These are phyloP conservation scores for Chymomyza costata DNA, from an alignment of 1,140 invertebrate genomes.

Conservation along the genomic window DNA sequence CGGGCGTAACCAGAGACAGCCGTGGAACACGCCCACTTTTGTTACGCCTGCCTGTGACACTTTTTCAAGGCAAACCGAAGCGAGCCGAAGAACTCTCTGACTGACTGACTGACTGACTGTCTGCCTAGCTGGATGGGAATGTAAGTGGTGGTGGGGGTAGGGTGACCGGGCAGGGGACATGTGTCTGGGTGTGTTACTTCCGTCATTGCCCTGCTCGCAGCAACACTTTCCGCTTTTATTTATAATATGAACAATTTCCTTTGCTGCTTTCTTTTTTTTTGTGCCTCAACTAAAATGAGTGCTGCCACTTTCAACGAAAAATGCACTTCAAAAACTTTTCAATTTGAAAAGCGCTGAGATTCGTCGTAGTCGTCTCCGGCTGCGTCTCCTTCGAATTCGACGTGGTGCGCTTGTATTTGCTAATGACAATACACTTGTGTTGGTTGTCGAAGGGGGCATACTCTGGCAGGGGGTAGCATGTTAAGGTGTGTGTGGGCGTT, in stretches of 20 bases:
- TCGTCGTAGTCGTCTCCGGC: conserved; percentile 28
- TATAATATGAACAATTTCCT: conserved; percentile 73
- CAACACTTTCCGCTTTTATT: conserved; percentile 69
- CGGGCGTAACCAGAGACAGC: conserved; percentile 23
- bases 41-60: conserved; percentile 49
- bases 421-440: conserved; percentile 70
- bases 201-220: conserved; percentile 59
- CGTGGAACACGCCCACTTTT: conserved; percentile 13
- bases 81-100: too few relatives aligned
- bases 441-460: not conserved
- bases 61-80: conserved; percentile 40
- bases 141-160: conserved; percentile 1
- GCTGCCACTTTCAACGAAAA: conserved; percentile 63
- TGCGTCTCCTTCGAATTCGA: not conserved
- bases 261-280: conserved; percentile 24
- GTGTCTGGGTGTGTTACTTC: conserved; percentile 44
- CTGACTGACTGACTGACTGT: conserved; percentile 19
- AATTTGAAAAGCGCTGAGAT: conserved; percentile 47
- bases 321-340: conserved; percentile 69
- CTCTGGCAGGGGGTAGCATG: not conserved
- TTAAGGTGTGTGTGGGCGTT: conserved; percentile 9
- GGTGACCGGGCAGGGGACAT: conserved; percentile 14
- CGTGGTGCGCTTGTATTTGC: conserved; percentile 53
- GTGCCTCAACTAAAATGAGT: conserved; percentile 42
- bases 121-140: not conserved